Evolutionary conservation across 1,140 invertebrate genomes (phyloP).

Genomic region (Aphaenogaster rudis): DNA sequence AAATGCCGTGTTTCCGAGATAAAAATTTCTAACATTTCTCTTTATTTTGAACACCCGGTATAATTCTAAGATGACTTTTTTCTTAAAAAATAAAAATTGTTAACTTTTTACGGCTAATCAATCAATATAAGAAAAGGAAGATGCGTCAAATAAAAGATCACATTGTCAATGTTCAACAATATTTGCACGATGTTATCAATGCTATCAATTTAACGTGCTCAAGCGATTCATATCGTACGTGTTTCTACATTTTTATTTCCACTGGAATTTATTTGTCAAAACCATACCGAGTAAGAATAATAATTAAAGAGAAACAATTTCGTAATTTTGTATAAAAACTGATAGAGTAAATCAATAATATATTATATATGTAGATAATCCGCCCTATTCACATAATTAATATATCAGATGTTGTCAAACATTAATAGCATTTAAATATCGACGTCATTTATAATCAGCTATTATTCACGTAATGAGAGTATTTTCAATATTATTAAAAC

Average conservation of each 20-base stretch:
- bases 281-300: not conserved
- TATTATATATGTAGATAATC: not conserved
- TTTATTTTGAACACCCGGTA: too few species aligned
- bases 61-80: not conserved
- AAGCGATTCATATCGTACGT: not conserved
- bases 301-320: not conserved
- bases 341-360: not conserved
- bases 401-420: not conserved
- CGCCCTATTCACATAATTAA: not conserved
- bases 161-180: not conserved
- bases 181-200: too few species aligned
- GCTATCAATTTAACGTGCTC: too few species aligned
- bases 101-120: not conserved
- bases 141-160: constrained; percentile 9
- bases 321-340: not conserved
- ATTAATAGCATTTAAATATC: constrained; percentile 26
- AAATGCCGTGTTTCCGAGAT: too few species aligned
- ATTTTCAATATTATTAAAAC: not conserved
- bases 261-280: not conserved
- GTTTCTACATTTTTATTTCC: not conserved
- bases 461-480: not conserved
- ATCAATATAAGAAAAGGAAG: not conserved
- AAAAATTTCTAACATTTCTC: too few species aligned
- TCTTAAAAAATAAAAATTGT: not conserved
- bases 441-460: not conserved